A percentile compares a stretch with the other conserved stretches of the same genome.
These are phyloP conservation scores for Zoanthus gigantus DNA, from an alignment of 92 coral and sea anemone species.

Conservation along the genomic window DNA sequence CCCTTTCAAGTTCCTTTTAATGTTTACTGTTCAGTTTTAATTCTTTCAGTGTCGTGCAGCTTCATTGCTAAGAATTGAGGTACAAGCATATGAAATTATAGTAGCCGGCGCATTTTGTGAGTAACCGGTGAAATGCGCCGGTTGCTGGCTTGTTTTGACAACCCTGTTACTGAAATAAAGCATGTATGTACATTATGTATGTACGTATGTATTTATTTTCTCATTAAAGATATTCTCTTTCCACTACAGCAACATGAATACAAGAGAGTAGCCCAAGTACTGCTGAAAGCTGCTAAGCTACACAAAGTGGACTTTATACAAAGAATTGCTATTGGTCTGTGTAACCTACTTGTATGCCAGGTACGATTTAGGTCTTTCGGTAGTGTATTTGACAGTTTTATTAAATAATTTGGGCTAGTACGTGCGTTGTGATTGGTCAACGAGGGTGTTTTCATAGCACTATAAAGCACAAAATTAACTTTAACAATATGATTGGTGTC, in stretches of 20 bases:
- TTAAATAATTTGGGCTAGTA: not conserved
- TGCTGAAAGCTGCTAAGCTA: conserved; percentile 63
- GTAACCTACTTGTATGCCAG: conserved; percentile 88
- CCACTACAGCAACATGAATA: conserved; percentile 69
- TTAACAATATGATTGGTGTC: too few relatives aligned
- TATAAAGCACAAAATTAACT: too few relatives aligned
- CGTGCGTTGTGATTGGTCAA: not conserved
- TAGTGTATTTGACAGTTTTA: not conserved
- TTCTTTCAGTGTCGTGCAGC: too few relatives aligned
- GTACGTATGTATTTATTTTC: not conserved
- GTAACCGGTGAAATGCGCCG: too few relatives aligned
- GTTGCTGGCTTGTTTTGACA: too few relatives aligned
- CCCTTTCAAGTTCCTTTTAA: too few relatives aligned
- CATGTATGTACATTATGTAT: not conserved
- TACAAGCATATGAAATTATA: too few relatives aligned
- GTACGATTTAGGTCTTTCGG: conserved; percentile 43
- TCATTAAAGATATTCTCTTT: not conserved
- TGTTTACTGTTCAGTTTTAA: too few relatives aligned
- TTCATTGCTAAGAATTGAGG: too few relatives aligned
- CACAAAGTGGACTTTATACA: conserved; percentile 82
- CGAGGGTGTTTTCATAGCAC: too few relatives aligned
- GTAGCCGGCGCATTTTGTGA: too few relatives aligned
- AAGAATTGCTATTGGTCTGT: conserved; percentile 85
- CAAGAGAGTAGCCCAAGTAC: conserved; percentile 70
- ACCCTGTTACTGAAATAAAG: too few relatives aligned